phyloP scores from a whole-genome alignment of 2,797 vertebrate genomes.

The Scleropages formosus region DNA sequence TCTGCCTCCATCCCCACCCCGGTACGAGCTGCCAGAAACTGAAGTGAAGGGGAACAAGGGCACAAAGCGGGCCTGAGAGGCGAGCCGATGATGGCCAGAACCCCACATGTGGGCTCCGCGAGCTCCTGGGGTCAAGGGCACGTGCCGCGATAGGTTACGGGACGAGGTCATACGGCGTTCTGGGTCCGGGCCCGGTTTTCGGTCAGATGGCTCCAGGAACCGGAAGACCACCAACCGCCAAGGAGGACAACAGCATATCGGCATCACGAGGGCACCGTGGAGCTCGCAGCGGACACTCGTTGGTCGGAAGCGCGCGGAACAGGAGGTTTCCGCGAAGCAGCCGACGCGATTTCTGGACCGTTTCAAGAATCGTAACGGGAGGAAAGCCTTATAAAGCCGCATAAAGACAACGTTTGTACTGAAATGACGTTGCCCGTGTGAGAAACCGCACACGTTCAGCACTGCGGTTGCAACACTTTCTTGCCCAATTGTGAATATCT shows the following conservation, averaged over 20 bases:
- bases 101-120: background rate
- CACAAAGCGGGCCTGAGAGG: background rate
- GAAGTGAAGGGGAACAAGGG: background rate
- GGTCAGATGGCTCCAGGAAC: background rate
- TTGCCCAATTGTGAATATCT: background rate
- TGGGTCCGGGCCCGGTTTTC: background rate
- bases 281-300: too few relatives aligned
- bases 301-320: too few relatives aligned
- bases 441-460: background rate
- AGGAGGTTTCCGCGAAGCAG: too few relatives aligned
- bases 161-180: background rate
- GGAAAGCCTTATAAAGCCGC: too few relatives aligned
- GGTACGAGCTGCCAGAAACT: conserved; percentile 4
- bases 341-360: too few relatives aligned
- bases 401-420: background rate
- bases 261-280: too few relatives aligned
- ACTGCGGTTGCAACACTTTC: background rate
- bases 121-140: background rate
- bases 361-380: too few relatives aligned
- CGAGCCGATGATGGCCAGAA: conserved; percentile 28
- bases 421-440: background rate
- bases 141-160: too few relatives aligned
- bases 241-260: too few relatives aligned
- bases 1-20: conserved; percentile 3
- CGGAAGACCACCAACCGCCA: too few relatives aligned